A percentile compares a stretch with the other conserved stretches of the same genome.
Evolutionary conservation across 1,140 invertebrate genomes (phyloP).

Genomic region (Drosophila guanche): DNA sequence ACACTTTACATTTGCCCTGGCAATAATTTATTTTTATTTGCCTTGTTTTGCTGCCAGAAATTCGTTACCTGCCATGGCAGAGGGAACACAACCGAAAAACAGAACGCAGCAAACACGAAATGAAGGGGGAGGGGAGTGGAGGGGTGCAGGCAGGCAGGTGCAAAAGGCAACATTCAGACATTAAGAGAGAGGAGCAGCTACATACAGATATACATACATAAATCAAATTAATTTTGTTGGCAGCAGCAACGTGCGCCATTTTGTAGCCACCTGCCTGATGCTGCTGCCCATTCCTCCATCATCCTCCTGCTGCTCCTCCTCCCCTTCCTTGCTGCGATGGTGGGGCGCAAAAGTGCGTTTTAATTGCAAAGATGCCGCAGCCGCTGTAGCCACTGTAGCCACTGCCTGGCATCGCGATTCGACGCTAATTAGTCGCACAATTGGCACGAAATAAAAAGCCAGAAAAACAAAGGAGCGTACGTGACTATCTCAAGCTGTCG

Average conservation of each 20-base stretch:
- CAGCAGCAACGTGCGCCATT: conserved; percentile 69
- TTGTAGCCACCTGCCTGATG: conserved; percentile 36
- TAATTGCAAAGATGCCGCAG: conserved; percentile 77
- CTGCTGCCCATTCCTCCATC: neutral
- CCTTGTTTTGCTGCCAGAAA: conserved; percentile 71
- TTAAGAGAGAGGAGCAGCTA: conserved; percentile 11
- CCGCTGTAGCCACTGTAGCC: too few species aligned
- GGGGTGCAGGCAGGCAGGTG: conserved; percentile 23
- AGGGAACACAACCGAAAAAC: conserved; percentile 29
- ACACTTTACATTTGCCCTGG: conserved; percentile 76
- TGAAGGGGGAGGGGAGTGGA: conserved; percentile 1
- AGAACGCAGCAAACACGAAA: conserved; percentile 52
- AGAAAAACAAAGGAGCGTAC: conserved; percentile 72
- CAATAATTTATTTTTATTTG: conserved; percentile 79
- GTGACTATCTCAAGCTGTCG: conserved; percentile 81
- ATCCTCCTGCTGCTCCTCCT: neutral
- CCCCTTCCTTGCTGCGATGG: too few species aligned
- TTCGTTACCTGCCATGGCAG: conserved; percentile 65
- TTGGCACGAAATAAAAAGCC: conserved; percentile 77
- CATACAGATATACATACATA: conserved; percentile 50
- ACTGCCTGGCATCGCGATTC: conserved; percentile 50
- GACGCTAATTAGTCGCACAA: conserved; percentile 79
- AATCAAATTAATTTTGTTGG: conserved; percentile 82
- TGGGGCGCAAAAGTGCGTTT: conserved; percentile 69
- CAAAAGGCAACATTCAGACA: conserved; percentile 53